These are phyloP conservation scores for Diorhabda carinulata DNA, from an alignment of 1,140 invertebrate species.

Conservation along the genomic window DNA sequence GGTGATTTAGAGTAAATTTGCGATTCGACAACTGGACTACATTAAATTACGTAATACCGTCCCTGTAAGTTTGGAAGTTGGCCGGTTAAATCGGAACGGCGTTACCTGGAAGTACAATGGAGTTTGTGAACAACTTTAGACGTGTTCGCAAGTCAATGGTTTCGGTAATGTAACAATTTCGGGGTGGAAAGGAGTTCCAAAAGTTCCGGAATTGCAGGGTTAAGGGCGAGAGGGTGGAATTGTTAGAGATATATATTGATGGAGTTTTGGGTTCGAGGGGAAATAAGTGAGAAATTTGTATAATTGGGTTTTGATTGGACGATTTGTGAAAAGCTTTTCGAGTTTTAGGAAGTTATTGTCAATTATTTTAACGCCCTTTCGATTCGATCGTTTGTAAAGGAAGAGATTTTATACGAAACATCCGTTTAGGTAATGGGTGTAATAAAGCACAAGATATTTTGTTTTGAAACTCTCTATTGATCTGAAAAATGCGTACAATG, in stretches of 20 bases:
- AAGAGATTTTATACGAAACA: not conserved
- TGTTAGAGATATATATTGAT: not conserved
- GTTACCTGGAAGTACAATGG: conserved; percentile 2
- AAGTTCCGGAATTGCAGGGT: not conserved
- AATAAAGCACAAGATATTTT: too few relatives aligned
- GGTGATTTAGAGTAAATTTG: too few relatives aligned
- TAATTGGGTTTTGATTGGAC: not conserved
- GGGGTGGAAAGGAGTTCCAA: not conserved
- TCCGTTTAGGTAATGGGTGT: too few relatives aligned
- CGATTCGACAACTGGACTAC: not conserved
- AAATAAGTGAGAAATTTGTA: not conserved
- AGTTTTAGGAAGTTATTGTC: not conserved
- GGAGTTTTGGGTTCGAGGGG: not conserved
- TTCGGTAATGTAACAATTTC: not conserved
- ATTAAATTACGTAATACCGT: not conserved
- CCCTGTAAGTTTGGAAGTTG: not conserved
- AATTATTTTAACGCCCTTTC: not conserved
- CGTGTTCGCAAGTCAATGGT: not conserved
- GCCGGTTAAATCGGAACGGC: conserved; percentile 1
- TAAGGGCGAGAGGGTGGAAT: not conserved
- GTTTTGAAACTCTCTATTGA: too few relatives aligned
- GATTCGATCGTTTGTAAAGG: not conserved
- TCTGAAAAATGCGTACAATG: too few relatives aligned
- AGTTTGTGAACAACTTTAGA: not conserved
- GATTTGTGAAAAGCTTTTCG: not conserved